These are phyloP conservation scores for Amorpha juglandis DNA, from an alignment of 2,888 invertebrate species.

Conservation along the genomic window DNA sequence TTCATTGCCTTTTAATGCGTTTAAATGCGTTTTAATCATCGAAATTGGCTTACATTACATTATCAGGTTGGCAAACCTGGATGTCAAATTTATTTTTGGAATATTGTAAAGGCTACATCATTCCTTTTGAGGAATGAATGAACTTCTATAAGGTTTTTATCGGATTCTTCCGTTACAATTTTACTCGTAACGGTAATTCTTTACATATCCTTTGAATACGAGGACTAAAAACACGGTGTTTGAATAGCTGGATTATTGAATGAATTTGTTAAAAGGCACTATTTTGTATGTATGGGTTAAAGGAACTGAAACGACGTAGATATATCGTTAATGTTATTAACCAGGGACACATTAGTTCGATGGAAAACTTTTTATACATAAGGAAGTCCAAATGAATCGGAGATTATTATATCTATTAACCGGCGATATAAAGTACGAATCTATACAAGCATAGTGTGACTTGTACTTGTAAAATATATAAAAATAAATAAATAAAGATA, in stretches of 20 bases:
- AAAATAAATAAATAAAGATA: not conserved
- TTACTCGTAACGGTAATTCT: not conserved
- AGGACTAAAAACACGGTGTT: not conserved
- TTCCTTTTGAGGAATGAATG: not conserved
- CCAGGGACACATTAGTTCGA: not conserved
- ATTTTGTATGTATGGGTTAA: not conserved
- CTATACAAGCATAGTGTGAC: too few relatives aligned
- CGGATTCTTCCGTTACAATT: slow-evolving; percentile 11
- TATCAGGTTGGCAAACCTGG: too few relatives aligned
- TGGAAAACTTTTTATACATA: not conserved
- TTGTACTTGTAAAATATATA: too few relatives aligned
- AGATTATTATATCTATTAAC: too few relatives aligned
- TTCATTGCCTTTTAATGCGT: too few relatives aligned
- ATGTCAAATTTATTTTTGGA: too few relatives aligned
- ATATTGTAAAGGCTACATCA: too few relatives aligned
- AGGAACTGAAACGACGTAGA: not conserved
- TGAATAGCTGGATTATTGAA: not conserved
- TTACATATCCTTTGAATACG: slow-evolving; percentile 6
- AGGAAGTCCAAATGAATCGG: too few relatives aligned
- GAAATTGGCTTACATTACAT: too few relatives aligned
- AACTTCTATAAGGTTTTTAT: not conserved
- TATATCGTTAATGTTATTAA: not conserved
- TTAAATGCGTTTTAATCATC: not conserved
- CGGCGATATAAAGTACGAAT: too few relatives aligned
- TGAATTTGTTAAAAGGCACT: slow-evolving; percentile 12